Percentiles rank a stretch among this genome's conserved stretches.
phyloP scores from a whole-genome alignment of 2,888 invertebrate species.

The Ditylenchus weischeri region DNA sequence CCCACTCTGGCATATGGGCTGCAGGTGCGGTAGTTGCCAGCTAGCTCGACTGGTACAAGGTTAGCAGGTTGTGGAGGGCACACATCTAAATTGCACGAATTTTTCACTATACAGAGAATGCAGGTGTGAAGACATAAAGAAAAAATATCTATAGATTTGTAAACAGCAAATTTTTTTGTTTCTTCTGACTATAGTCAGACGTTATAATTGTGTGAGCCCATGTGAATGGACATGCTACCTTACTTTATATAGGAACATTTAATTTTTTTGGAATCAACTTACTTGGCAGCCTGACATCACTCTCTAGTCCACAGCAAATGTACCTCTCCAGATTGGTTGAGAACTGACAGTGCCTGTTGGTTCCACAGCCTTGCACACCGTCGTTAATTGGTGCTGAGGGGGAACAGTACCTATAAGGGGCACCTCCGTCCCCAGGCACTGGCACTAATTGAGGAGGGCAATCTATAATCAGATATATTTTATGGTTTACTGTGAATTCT shows the following conservation, averaged over 20 bases:
- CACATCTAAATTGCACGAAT: conserved; percentile 38
- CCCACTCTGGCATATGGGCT: conserved; percentile 54
- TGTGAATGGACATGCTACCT: too few relatives aligned
- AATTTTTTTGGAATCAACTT: neutral
- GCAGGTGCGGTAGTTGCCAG: conserved; percentile 48
- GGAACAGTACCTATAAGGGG: conserved; percentile 55
- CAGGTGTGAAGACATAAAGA: neutral
- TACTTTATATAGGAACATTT: too few relatives aligned
- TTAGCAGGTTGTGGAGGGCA: conserved; percentile 58
- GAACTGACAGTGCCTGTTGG: conserved; percentile 51
- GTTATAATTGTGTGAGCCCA: too few relatives aligned
- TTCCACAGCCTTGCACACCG: conserved; percentile 55
- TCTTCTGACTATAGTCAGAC: too few relatives aligned
- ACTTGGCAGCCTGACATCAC: conserved; percentile 55
- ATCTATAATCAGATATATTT: conserved; percentile 29
- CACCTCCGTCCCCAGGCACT: conserved; percentile 55
- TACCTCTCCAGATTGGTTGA: conserved; percentile 40
- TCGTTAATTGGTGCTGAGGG: conserved; percentile 56
- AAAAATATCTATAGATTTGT: too few relatives aligned
- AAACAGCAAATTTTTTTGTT: neutral
- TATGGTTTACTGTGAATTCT: too few relatives aligned
- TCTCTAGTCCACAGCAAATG: conserved; percentile 57
- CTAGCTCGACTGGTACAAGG: conserved; percentile 55
- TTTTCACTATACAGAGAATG: neutral
- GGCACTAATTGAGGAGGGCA: conserved; percentile 58